Evolutionary conservation across 2,113 vertebrate genomes (phyloP).

Genomic region (Irena cyanogastra): DNA sequence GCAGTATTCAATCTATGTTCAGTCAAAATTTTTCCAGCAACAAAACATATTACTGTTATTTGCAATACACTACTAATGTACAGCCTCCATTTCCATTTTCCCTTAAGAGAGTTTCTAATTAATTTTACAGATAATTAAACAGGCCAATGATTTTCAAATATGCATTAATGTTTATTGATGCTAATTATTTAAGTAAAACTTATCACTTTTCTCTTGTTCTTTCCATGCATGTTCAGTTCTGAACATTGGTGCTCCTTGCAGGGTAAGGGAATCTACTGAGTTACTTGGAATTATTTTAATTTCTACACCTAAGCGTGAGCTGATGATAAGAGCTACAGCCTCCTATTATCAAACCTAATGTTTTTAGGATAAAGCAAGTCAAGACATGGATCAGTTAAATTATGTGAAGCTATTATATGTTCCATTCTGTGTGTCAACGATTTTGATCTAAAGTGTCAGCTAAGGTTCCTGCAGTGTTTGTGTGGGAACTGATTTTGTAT

Average conservation of each 20-base stretch:
- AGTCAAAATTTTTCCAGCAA: neutral
- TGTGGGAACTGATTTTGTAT: neutral
- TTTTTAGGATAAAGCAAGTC: neutral
- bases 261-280: neutral
- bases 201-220: neutral
- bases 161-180: neutral
- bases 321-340: neutral
- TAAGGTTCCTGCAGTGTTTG: neutral
- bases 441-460: neutral
- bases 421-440: neutral
- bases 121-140: neutral
- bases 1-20: neutral
- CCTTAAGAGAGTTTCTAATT: neutral
- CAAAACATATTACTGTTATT: neutral
- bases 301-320: neutral
- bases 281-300: neutral
- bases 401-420: neutral
- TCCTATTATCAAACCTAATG: neutral
- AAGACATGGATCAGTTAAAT: neutral
- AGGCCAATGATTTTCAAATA: neutral
- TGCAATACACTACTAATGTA: neutral
- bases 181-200: neutral
- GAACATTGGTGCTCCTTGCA: neutral
- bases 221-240: neutral
- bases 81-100: neutral